These are phyloP conservation scores for Eubasilissa regina DNA, from an alignment of 1,140 invertebrate genomes.

Conservation along the genomic window DNA sequence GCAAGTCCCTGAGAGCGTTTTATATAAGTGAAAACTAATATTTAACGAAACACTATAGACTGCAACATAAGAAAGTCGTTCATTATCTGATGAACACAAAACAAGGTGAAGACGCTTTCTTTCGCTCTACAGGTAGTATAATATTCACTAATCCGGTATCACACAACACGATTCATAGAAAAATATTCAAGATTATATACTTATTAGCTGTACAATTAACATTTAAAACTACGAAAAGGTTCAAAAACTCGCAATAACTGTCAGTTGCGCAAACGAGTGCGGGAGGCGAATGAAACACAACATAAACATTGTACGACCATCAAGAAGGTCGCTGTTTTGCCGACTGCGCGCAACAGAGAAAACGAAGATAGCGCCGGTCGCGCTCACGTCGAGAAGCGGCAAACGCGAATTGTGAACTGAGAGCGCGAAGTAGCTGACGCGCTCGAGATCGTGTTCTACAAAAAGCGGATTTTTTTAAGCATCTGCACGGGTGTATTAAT, in stretches of 20 bases:
- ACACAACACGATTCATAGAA: neutral
- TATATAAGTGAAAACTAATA: neutral
- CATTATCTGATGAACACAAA: neutral
- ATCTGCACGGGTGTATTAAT: too few relatives aligned
- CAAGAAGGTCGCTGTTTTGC: slow-evolving; percentile 32
- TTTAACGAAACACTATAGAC: slow-evolving; percentile 12
- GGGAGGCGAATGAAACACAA: slow-evolving; percentile 34
- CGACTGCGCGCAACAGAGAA: neutral
- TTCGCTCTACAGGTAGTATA: neutral
- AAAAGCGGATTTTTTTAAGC: too few relatives aligned
- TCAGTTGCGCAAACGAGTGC: slow-evolving; percentile 44
- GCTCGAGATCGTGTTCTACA: too few relatives aligned
- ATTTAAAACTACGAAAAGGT: neutral
- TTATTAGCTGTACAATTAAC: neutral
- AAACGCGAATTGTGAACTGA: slow-evolving; percentile 25
- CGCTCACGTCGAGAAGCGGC: slow-evolving; percentile 16
- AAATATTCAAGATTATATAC: neutral
- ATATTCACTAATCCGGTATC: neutral
- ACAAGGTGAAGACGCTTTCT: slow-evolving; percentile 26
- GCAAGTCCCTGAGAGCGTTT: neutral
- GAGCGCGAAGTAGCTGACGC: too few relatives aligned
- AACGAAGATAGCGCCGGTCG: slow-evolving; percentile 24
- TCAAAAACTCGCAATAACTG: slow-evolving; percentile 43
- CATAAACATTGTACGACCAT: slow-evolving; percentile 39
- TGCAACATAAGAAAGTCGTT: slow-evolving; percentile 23